These are phyloP conservation scores for Papilio gigon DNA, from an alignment of 2,888 invertebrate genomes.

Conservation along the genomic window DNA sequence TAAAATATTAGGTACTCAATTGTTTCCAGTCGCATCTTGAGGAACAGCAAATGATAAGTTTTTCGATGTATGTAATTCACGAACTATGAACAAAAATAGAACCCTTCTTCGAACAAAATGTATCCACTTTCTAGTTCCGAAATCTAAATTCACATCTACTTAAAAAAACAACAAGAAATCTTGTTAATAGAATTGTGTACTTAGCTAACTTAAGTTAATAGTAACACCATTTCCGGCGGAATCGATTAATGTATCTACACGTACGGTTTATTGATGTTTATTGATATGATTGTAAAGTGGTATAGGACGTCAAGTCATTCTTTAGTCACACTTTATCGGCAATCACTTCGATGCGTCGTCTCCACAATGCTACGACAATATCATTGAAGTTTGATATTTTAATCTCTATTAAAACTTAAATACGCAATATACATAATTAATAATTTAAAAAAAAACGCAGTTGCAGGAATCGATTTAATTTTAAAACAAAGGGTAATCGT, in stretches of 20 bases:
- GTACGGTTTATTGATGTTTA: constrained; percentile 13
- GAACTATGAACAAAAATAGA: no score
- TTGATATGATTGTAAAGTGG: constrained; percentile 10
- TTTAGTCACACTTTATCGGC: not conserved
- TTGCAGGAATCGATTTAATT: not conserved
- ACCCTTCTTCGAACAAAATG: not conserved
- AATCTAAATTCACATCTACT: not conserved
- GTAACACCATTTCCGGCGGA: constrained; percentile 22
- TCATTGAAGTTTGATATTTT: not conserved
- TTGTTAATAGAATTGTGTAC: constrained; percentile 13
- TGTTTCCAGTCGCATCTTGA: no score
- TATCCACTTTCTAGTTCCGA: constrained; percentile 5
- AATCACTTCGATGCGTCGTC: constrained; percentile 12
- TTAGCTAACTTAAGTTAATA: constrained; percentile 12
- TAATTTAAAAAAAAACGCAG: not conserved
- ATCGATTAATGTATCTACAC: constrained; percentile 10
- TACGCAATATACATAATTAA: constrained; percentile 2
- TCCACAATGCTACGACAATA: not conserved
- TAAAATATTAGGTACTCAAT: no score
- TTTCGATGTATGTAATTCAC: no score
- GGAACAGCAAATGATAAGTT: no score
- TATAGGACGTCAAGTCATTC: constrained; percentile 15
- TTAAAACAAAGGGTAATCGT: constrained; percentile 9
- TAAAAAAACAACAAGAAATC: constrained; percentile 5
- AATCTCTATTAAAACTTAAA: not conserved